Conservation (phyloP, 2,113 vertebrate species). For the Triplophysa tibetana region DNA sequence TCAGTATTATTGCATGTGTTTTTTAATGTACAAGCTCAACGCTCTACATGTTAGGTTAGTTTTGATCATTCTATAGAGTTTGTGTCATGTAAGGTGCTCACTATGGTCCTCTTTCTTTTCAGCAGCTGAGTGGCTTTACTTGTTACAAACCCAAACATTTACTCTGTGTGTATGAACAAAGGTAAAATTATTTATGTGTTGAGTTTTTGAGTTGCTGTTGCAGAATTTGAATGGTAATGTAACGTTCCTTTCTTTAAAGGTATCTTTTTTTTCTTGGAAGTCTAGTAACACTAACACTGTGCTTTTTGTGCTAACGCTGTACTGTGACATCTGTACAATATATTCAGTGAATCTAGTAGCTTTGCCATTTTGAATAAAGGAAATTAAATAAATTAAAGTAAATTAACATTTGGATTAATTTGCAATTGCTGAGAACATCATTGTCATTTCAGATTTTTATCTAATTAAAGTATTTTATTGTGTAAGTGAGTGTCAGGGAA, state of each 20-base stretch:
- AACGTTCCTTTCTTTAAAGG: neutral
- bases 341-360: neutral
- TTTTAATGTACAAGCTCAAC: neutral
- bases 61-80: neutral
- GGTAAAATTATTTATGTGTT: no score
- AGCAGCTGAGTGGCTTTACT: neutral
- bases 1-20: neutral
- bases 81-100: neutral
- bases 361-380: neutral
- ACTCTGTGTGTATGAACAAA: no score
- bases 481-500: no score
- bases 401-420: neutral
- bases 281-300: constrained; percentile 7
- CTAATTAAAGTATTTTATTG: no score
- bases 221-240: neutral
- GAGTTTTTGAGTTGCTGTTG: neutral
- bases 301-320: constrained; percentile 2
- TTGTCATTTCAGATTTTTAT: no score
- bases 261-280: neutral
- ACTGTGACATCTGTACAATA: neutral
- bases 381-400: neutral
- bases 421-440: neutral
- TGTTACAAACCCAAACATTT: neutral
- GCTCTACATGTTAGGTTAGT: neutral
- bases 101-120: neutral